Evolutionary conservation across 2,888 invertebrate species (phyloP).

Genomic region (Chrysomela aeneicollis): DNA sequence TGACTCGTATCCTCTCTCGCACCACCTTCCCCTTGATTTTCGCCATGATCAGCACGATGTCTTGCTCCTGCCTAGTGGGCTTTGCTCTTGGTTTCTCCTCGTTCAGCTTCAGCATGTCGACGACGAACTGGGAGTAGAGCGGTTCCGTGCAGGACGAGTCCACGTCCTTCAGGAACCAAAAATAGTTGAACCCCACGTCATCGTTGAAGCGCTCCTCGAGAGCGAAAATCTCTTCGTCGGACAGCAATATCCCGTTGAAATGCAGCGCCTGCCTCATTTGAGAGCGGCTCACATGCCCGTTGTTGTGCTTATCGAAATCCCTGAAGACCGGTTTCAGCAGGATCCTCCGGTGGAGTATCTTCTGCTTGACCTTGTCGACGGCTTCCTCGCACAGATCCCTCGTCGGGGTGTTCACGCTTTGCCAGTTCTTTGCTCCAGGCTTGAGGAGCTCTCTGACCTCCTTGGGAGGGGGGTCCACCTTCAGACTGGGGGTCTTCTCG

Average conservation of each 20-base stretch:
- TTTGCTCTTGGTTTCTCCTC: conserved; percentile 51
- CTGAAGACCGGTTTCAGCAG: conserved; percentile 74
- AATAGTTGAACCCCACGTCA: conserved; percentile 79
- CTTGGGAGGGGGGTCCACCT: conserved; percentile 66
- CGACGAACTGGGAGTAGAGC: conserved; percentile 57
- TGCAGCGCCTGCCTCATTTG: conserved; percentile 76
- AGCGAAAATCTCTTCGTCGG: conserved; percentile 72
- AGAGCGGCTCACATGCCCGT: conserved; percentile 75
- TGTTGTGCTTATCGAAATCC: conserved; percentile 77
- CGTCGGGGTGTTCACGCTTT: conserved; percentile 45
- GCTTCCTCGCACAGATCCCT: conserved; percentile 66
- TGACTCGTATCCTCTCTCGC: conserved; percentile 71
- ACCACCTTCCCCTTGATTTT: conserved; percentile 79
- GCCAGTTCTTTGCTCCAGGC: conserved; percentile 64
- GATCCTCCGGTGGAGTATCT: conserved; percentile 69
- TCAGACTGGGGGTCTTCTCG: conserved; percentile 72
- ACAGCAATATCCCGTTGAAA: conserved; percentile 72
- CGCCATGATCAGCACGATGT: conserved; percentile 75
- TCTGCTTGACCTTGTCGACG: conserved; percentile 69
- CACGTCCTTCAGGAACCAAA: conserved; percentile 73
- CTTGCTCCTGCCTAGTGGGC: conserved; percentile 63
- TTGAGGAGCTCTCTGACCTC: conserved; percentile 63
- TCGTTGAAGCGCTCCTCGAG: conserved; percentile 76
- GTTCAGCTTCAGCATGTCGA: conserved; percentile 58
- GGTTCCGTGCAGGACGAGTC: conserved; percentile 60